phyloP scores from a whole-genome alignment of 2,113 vertebrate genomes.

The Pelvicachromis taeniatus region DNA sequence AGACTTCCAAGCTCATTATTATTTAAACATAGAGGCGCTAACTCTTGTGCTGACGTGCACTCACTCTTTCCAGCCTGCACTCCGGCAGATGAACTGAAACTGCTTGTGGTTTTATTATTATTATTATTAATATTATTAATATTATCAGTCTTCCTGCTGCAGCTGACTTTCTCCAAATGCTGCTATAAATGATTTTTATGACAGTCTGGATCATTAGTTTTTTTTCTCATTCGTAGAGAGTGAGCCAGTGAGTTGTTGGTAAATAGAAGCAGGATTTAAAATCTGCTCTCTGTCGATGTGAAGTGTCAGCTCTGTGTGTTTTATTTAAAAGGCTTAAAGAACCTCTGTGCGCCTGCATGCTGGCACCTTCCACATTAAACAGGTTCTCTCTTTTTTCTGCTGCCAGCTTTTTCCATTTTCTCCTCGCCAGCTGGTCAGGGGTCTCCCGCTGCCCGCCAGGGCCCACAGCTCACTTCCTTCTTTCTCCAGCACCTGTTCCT shows the following conservation, averaged over 20 bases:
- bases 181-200: background rate
- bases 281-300: background rate
- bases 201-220: background rate
- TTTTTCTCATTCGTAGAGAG: background rate
- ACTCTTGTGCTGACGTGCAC: background rate
- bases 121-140: background rate
- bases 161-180: background rate
- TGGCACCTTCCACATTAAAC: background rate
- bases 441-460: conserved; percentile 64
- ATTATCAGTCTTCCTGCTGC: background rate
- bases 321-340: background rate
- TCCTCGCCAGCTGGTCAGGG: conserved; percentile 70
- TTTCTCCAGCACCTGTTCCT: conserved; percentile 75
- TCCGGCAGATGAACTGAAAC: background rate
- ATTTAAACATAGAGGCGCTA: background rate
- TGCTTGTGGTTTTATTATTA: background rate
- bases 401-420: conserved; percentile 47
- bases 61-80: background rate
- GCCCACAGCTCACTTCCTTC: conserved; percentile 66
- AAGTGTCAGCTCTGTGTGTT: background rate
- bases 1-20: background rate
- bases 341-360: background rate
- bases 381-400: conserved; percentile 27
- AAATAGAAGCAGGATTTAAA: background rate
- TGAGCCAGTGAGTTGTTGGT: background rate